Base-by-base conservation (phyloP, 2,113 vertebrate genomes). In the Channa maculata region DNA sequence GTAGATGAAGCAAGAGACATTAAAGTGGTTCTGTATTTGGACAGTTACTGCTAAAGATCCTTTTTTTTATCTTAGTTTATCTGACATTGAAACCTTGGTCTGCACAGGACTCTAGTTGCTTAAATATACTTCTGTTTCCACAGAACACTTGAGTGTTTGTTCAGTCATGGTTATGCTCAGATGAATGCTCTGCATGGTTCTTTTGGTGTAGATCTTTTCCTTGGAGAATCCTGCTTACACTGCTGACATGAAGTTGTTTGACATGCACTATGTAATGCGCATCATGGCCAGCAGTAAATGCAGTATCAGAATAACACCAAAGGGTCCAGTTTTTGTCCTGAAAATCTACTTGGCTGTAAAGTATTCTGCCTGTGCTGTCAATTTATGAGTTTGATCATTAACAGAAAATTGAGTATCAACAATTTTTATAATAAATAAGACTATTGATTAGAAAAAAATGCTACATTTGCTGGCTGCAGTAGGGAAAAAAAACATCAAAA, bases 191-290 rank as follows among this genome's bases (percentile, higher is more conserved):
- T 54, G 69, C 43, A 36, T 62, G 61, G 73, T 45, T 75, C 45
- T 59, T 45, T 37, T 37, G 24, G 52, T 60, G 68, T 34, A 43
- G 14, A 67, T 71, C 45, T 58, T 77, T 65, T 60, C 65, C 52
- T 44, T 43, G 79, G 79, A 77, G 88, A 80, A 89, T 91, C 84
- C 37, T 34, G 60, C 71, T 66, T 38, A 73, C 61, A 14, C 41
- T 66, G 72, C 55, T 71, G 45, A 57, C 69, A 65, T 15, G 38
- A 62, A 34, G 39, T 75, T 66, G 39, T 72, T 71, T 64, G 54
- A 57, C 83, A 34, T 57, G n/a, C 6, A 41, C 6, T 4, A 41
- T 5, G 39, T 41, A 41, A 41, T 41, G 39, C 6, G 39, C 6
- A 4, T 41, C 4, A 41, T 8, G 37, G 33, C 41, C 11, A 39